Base-by-base conservation (phyloP, 2,888 invertebrate genomes). In the Melanophora roralis region DNA sequence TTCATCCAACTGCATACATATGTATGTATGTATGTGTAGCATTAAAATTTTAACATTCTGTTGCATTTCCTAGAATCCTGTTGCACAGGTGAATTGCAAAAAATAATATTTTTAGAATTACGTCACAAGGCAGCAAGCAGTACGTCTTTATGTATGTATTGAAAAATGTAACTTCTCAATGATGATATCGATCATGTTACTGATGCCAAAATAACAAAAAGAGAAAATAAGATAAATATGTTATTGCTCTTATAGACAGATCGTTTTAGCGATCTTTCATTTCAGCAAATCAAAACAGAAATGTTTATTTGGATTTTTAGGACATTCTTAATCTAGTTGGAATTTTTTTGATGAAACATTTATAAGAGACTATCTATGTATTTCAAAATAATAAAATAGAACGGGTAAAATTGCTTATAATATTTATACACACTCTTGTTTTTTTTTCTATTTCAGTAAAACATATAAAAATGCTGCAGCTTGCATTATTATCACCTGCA, bases 51-150 rank as follows among this genome's bases (percentile, higher is more conserved):
- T 16, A 60, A 38, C 23, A 2, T 14, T 62, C 27, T 45, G 14
- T 51, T 67, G 38, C 60, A 21, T 80, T 72, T 68, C 27, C 36
- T 45, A 65, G 72, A 68, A 64, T 51, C 64, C 68, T 59, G 73
- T 62, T 64, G 64, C 57, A 76, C 80, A 80, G 80, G 80, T 80
- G 80, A 45, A 76, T 73, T 73, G 47, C 27, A 32, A 60, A 32
- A 60, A 34, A 23, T n/a, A 34, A 51, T n/a, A 47, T 38, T 64
- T 59, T 68, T 68, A 21, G 36, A 64, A 14, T 57, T 64, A 76
- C 76, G 45, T 80, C 76, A 79, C 60, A 49, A 27, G 3, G 65
- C 36, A 67, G 6, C 27, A 53, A n/a, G n/a, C n/a, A n/a, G n/a
- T n/a, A n/a, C n/a, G n/a, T n/a, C n/a, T n/a, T n/a, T n/a, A n/a